Base-by-base conservation (phyloP, 2,888 invertebrate genomes). In the Rhingia rostrata region DNA sequence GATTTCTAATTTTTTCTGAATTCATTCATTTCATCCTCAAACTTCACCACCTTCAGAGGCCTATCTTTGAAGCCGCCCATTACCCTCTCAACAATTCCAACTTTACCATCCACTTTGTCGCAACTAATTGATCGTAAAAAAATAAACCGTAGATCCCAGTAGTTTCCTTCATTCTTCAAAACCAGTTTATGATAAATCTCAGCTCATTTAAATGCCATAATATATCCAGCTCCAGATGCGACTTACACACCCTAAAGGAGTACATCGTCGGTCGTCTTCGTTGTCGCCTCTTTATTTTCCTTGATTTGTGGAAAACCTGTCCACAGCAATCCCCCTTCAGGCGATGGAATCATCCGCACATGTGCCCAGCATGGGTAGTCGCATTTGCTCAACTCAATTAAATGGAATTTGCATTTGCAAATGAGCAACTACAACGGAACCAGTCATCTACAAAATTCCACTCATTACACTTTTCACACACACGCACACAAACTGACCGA, bases 311-410 rank as follows among this genome's bases (percentile, higher is more conserved):
- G 30, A 35, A 47, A 72, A 73, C 61, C 63, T 54, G 73, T 75
- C 35, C 37, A 22, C 69, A 51, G 32, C 22, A 22, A 51, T 7
- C 22, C 41, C 58, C 58, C 60, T 43, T 64, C 64, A 54, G 45
- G 63, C 64, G 60, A 39, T 64, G 53, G 10, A 61, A 75, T 75
- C 43, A 53, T 43, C 41, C 22, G 45, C 66, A 39, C 22, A 22
- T 22, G 22, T 47, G 39, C 30, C 33, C 33, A 49, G 22, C 7
- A 30, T 30, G 6, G 47, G 49, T 9, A 22, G 22, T 47, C 12
- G 43, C 61, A 58, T 81, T 61, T 60, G 70, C 30, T 49, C 66
- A 70, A 72, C 77, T 82, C 64, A 83, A 72, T 83, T 77, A 83
- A 69, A 67, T 37, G 22, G 47, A 33, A 58, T 74, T 70, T 70